Evolutionary conservation across 2,888 invertebrate genomes (phyloP), one percentile per base, ranked within the genome.

Genomic region (Erebia epiphron): DNA sequence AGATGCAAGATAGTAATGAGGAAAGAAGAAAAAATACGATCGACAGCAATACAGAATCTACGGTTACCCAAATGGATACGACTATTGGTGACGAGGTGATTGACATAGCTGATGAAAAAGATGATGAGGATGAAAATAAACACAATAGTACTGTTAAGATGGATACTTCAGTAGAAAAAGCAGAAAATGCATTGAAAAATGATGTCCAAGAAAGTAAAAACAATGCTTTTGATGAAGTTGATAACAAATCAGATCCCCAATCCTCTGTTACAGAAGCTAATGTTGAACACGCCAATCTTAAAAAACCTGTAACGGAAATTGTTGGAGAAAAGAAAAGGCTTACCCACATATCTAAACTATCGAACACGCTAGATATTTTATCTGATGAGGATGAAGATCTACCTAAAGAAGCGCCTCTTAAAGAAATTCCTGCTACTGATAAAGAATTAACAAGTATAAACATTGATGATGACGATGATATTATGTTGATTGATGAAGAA

Each of bases 401-500:
- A 50, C 73, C 77, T 18, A 73, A 76, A 21, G 75, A 74, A 13
- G 73, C 78, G 67, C 10, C 63, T 65, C 60, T 63, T 46, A 61
- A 65, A 10, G 49, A 67, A 52, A 54, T 26, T 14, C 73, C 71
- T 35, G 49, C 5, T 58, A 1, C 54, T 43, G 81, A 85, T 35
- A 86, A 88, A 79, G 80, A 84, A 78, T 86, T 87, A 77, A 88
- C 89, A 69, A 82, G 88, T 77, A 88, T 89, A 70, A 82, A 86
- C 78, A 78, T 89, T 76, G 90, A 90, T 69, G 90, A 91, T 76
- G 90, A 92, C 79, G 91, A 92, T 78, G 92, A 92, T 74, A 86
- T 93, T 35, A 88, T 94, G 89, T 71, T 94, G 18, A 88, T 92
- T 75, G 91, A 91, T 79, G 92, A 92, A 71, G 86, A 86, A 62